A percentile compares a stretch with the other conserved stretches of the same genome.
Evolutionary conservation across 2,797 vertebrate genomes (phyloP).

Genomic region (Sebastes cheni): DNA sequence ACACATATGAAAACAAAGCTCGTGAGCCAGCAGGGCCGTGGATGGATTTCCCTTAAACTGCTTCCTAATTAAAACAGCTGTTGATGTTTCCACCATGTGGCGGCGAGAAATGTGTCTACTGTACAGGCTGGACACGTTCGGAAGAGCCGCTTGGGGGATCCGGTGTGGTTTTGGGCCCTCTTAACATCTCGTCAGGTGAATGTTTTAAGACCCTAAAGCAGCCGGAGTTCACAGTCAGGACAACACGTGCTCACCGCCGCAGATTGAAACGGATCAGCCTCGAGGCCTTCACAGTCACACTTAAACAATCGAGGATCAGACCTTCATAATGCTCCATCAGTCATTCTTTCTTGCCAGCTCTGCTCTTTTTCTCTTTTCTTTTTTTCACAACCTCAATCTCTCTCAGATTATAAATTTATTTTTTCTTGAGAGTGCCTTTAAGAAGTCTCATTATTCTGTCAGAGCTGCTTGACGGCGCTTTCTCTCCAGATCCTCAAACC

Average conservation of each 20-base stretch:
- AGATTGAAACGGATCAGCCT: slow-evolving; percentile 24
- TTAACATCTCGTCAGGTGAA: slow-evolving; percentile 62
- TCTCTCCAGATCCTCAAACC: slow-evolving; percentile 51
- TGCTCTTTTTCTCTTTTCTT: not conserved
- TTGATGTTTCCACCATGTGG: slow-evolving; percentile 69
- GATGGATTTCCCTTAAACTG: slow-evolving; percentile 53
- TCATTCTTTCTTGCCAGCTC: not conserved
- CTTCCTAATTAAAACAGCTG: slow-evolving; percentile 72
- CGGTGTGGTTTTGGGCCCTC: slow-evolving; percentile 41
- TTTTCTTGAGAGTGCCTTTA: slow-evolving; percentile 50
- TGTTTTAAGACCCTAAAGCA: slow-evolving; percentile 32
- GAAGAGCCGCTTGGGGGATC: slow-evolving; percentile 40
- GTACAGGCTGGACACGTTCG: slow-evolving; percentile 15
- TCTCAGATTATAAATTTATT: slow-evolving; percentile 39
- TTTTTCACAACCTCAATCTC: slow-evolving; percentile 5
- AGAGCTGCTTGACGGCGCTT: slow-evolving; percentile 52
- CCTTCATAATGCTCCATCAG: slow-evolving; percentile 21
- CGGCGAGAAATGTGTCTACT: slow-evolving; percentile 29
- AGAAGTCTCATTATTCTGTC: slow-evolving; percentile 56
- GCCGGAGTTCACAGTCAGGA: slow-evolving; percentile 57
- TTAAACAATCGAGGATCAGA: slow-evolving; percentile 28
- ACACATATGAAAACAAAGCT: slow-evolving; percentile 57
- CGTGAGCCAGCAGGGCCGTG: slow-evolving; percentile 6
- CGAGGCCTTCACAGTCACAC: slow-evolving; percentile 7
- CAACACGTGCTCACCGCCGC: slow-evolving; percentile 12